These are phyloP conservation scores for Hapalemur alaotrensis DNA, from an alignment of 2,797 vertebrate genomes.

Conservation along the genomic window DNA sequence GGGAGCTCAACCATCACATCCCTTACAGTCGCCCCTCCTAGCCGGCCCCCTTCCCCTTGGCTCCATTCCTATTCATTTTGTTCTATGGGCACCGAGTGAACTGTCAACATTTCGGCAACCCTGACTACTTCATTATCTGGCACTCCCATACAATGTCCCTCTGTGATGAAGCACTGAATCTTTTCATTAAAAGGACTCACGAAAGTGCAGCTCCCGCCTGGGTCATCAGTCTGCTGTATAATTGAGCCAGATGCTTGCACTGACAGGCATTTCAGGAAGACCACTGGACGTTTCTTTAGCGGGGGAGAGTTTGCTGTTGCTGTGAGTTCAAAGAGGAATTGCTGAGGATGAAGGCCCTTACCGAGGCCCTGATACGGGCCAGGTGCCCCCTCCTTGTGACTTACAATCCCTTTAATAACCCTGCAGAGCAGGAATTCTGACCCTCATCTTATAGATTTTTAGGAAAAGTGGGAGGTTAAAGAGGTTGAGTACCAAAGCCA, in stretches of 20 bases:
- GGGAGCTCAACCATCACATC: conserved; percentile 72
- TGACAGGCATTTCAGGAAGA: conserved; percentile 55
- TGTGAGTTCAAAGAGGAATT: neutral
- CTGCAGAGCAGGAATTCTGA: neutral
- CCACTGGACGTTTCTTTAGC: neutral
- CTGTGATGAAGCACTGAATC: conserved; percentile 80
- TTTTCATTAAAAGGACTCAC: conserved; percentile 78
- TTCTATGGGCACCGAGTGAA: conserved; percentile 75
- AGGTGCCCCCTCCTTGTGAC: neutral
- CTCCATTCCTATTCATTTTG: conserved; percentile 77
- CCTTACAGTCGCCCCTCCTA: conserved; percentile 74
- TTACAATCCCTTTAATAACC: neutral
- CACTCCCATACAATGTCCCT: conserved; percentile 73
- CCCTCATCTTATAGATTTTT: neutral
- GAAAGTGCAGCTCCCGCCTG: conserved; percentile 58
- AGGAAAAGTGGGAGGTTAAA: neutral
- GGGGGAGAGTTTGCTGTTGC: neutral
- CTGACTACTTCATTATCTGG: conserved; percentile 79
- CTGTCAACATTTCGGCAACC: conserved; percentile 77
- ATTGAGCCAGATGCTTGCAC: neutral
- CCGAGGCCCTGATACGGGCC: neutral
- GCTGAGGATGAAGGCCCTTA: neutral
- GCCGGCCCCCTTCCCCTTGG: conserved; percentile 67
- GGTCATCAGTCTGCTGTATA: conserved; percentile 45
- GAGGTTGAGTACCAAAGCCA: neutral